Evolutionary conservation across 2,888 invertebrate species (phyloP).

Genomic region (Microdon myrmicae): DNA sequence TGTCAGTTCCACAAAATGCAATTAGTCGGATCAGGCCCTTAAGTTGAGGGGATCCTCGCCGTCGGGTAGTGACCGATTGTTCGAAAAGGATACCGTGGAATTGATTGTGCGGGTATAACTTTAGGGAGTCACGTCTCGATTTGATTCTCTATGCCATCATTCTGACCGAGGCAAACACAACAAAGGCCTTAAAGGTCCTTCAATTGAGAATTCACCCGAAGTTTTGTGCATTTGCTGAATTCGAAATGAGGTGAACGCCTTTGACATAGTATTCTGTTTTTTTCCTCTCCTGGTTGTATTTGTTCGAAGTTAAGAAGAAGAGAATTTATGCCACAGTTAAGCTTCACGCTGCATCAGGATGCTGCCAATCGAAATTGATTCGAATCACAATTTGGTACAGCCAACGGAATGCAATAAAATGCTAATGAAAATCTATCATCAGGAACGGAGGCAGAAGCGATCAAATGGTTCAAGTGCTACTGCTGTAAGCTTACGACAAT

Average conservation of each 20-base stretch:
- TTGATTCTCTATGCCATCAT: no score
- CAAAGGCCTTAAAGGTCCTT: not conserved
- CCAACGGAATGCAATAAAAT: constrained; percentile 46
- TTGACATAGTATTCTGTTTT: constrained; percentile 22
- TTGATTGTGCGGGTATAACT: no score
- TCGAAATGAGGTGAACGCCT: constrained; percentile 27
- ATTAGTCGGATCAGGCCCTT: no score
- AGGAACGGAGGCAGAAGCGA: constrained; percentile 35
- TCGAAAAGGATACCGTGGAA: no score
- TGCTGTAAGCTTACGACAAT: no score
- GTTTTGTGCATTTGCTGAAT: constrained; percentile 24
- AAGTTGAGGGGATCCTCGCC: no score
- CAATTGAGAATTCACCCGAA: constrained; percentile 27
- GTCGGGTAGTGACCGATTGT: no score
- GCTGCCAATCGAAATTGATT: constrained; percentile 24
- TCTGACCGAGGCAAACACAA: constrained; percentile 3
- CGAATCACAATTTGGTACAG: constrained; percentile 9
- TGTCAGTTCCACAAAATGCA: constrained; percentile 13
- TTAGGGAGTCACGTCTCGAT: no score
- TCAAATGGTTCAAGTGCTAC: no score
- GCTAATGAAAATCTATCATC: constrained; percentile 46
- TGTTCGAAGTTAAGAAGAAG: constrained; percentile 29
- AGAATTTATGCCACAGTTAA: constrained; percentile 42
- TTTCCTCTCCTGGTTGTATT: no score
- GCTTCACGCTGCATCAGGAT: constrained; percentile 30